phyloP scores from a whole-genome alignment of 2,888 invertebrate species.

The Dasypogon diadema region DNA sequence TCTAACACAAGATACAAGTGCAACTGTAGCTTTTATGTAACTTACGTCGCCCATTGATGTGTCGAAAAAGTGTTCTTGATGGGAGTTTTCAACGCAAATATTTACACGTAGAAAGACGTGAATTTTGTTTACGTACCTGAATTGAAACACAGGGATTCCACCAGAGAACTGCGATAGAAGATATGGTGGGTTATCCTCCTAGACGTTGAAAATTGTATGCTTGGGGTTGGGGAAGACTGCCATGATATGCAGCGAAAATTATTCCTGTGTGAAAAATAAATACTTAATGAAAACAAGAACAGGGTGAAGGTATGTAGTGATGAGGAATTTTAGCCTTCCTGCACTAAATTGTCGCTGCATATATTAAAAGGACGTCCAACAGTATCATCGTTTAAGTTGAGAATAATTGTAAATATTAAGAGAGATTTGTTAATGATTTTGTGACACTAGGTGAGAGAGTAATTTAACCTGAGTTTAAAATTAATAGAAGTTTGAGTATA shows the following conservation, averaged over 20 bases:
- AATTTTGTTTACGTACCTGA: conserved; percentile 7
- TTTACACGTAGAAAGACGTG: conserved; percentile 16
- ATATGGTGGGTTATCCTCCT: no score
- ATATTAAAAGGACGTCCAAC: not conserved
- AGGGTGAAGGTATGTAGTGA: not conserved
- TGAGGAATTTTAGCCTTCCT: not conserved
- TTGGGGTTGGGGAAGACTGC: not conserved
- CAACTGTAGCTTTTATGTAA: not conserved
- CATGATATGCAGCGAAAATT: conserved; percentile 17
- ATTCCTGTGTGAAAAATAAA: conserved; percentile 22
- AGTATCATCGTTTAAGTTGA: not conserved
- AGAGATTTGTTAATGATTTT: not conserved
- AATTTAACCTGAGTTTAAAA: no score
- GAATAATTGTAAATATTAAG: not conserved
- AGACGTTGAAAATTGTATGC: not conserved
- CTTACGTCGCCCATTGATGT: not conserved
- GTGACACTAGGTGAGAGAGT: no score
- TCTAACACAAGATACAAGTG: not conserved
- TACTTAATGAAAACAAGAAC: conserved; percentile 10
- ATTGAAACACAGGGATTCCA: not conserved
- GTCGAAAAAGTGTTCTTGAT: conserved; percentile 20
- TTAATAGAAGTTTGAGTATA: no score
- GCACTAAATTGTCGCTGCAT: not conserved
- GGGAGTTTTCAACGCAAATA: conserved; percentile 19
- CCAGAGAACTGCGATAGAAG: not conserved